phyloP scores from a whole-genome alignment of 2,797 vertebrate species.

The Scyliorhinus canicula region DNA sequence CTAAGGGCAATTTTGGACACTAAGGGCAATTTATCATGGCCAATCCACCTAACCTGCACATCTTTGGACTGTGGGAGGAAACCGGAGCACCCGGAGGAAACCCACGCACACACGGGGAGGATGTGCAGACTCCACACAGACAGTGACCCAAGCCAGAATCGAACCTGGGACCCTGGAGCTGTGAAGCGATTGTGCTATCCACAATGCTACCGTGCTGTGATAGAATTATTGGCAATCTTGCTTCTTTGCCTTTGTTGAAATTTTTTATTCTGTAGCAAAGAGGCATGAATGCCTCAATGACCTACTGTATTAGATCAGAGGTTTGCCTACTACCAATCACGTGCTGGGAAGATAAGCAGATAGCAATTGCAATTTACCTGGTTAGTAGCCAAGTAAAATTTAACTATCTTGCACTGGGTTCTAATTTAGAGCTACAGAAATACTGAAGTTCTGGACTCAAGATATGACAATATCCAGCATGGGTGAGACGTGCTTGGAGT shows the following conservation, averaged over 20 bases:
- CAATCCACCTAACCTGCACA: too few species aligned
- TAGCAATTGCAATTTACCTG: not conserved
- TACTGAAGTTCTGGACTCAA: not conserved
- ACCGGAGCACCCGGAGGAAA: too few species aligned
- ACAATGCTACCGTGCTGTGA: too few species aligned
- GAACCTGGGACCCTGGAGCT: too few species aligned
- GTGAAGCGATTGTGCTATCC: too few species aligned
- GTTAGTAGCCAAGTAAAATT: not conserved
- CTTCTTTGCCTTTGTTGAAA: not conserved
- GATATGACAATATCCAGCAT: not conserved
- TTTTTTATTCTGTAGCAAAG: not conserved
- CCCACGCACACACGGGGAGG: too few species aligned
- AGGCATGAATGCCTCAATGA: not conserved
- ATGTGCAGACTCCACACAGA: too few species aligned
- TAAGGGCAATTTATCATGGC: too few species aligned
- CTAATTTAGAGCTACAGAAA: not conserved
- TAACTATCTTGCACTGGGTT: not conserved
- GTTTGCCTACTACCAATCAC: not conserved
- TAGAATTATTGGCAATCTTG: not conserved
- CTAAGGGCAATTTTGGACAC: too few species aligned
- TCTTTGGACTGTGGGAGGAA: too few species aligned
- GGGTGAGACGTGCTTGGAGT: not conserved
- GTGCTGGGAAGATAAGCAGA: not conserved
- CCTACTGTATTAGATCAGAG: not conserved
- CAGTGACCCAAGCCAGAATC: too few species aligned